Conservation (phyloP, 1,140 invertebrate species). For the Zaprionus davidi region DNA sequence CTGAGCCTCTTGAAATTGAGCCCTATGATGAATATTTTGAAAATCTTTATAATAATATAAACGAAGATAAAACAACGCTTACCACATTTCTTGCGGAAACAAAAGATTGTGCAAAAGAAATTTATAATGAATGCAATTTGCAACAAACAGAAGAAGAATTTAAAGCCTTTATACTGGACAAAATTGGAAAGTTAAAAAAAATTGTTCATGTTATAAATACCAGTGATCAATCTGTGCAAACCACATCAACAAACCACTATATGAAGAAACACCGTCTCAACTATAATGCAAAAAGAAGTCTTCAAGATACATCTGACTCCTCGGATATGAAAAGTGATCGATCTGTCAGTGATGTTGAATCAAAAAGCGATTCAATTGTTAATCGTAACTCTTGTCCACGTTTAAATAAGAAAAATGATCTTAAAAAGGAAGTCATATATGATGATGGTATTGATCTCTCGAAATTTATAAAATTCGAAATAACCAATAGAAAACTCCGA, state of each 20-base stretch:
- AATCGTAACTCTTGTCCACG: not conserved
- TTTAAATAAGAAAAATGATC: not conserved
- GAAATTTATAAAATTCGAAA: slow-evolving; percentile 66
- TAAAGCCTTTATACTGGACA: slow-evolving; percentile 29
- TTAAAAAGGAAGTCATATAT: slow-evolving; percentile 30
- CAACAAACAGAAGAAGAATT: slow-evolving; percentile 49
- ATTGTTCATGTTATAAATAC: slow-evolving; percentile 25
- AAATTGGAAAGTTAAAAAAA: slow-evolving; percentile 50
- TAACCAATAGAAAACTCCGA: slow-evolving; percentile 26
- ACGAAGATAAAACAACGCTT: slow-evolving; percentile 18
- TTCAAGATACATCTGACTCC: slow-evolving; percentile 43
- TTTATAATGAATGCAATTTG: slow-evolving; percentile 57
- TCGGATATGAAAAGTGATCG: slow-evolving; percentile 24
- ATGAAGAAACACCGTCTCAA: slow-evolving; percentile 40
- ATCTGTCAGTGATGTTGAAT: not conserved
- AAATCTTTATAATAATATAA: slow-evolving; percentile 40
- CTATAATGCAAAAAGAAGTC: slow-evolving; percentile 47
- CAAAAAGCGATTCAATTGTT: not conserved
- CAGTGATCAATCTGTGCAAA: slow-evolving; percentile 18
- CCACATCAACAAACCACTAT: slow-evolving; percentile 5
- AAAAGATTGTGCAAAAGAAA: slow-evolving; percentile 54
- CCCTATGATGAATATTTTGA: slow-evolving; percentile 57
- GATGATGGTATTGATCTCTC: slow-evolving; percentile 65
- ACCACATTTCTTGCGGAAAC: slow-evolving; percentile 32
- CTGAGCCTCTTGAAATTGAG: slow-evolving; percentile 56